Percentiles rank a stretch among this genome's conserved stretches.
Conservation (phyloP, 2,113 vertebrate species). For the Tupaia chinensis region DNA sequence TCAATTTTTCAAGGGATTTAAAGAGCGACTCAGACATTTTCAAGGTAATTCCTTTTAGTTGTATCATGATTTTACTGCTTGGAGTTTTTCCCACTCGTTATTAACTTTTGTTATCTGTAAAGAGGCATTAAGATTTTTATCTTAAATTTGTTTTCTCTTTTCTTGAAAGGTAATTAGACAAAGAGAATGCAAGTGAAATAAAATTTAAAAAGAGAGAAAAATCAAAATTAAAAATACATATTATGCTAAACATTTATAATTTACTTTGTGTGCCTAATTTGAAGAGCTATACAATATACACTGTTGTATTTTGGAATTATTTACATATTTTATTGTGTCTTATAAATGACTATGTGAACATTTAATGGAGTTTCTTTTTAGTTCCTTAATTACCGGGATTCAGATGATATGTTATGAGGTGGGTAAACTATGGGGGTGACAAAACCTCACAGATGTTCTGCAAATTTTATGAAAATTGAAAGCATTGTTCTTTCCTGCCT, state of each 20-base stretch:
- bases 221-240: not conserved
- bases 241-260: not conserved
- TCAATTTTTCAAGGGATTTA: not conserved
- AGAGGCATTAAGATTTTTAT: slow-evolving; percentile 7
- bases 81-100: not conserved
- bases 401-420: not conserved
- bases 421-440: not conserved
- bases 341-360: not conserved
- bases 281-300: not conserved
- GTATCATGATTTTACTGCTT: not conserved
- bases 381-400: not conserved
- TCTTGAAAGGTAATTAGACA: not conserved
- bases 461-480: not conserved
- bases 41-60: not conserved
- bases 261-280: not conserved
- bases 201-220: not conserved
- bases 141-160: slow-evolving; percentile 15
- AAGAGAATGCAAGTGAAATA: not conserved
- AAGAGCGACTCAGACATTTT: slow-evolving; percentile 1
- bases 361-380: not conserved
- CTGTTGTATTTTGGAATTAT: not conserved
- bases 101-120: not conserved
- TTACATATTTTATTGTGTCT: not conserved
- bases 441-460: not conserved
- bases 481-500: not conserved